phyloP scores from a whole-genome alignment of 2,113 vertebrate genomes.

The Sigmodon hispidus region DNA sequence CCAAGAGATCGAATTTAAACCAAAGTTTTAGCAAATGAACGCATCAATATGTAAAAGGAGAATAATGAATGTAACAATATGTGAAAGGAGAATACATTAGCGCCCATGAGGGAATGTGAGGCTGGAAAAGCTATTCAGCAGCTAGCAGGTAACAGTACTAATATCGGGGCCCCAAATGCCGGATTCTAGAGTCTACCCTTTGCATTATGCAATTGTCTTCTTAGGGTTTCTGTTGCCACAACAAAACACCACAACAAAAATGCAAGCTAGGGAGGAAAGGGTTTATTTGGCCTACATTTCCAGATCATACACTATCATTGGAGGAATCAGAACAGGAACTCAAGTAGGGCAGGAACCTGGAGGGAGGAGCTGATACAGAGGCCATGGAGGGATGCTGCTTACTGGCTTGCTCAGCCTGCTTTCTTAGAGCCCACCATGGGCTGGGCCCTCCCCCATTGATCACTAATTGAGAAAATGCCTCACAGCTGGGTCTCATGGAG shows the following conservation, averaged over 20 bases:
- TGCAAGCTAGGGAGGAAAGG: not conserved
- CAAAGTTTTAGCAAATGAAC: not conserved
- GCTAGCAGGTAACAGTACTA: not conserved
- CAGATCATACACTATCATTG: not conserved
- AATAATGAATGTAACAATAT: too few relatives aligned
- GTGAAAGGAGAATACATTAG: not conserved
- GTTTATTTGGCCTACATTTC: not conserved
- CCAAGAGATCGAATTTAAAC: not conserved
- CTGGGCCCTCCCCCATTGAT: not conserved
- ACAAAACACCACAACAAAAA: not conserved
- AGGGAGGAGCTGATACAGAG: not conserved
- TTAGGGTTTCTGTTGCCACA: not conserved
- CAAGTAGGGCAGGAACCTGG: not conserved
- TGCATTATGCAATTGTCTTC: not conserved
- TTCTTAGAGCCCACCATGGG: not conserved
- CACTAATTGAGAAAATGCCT: not conserved
- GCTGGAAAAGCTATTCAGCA: not conserved
- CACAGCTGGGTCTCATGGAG: not conserved
- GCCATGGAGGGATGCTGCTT: not conserved
- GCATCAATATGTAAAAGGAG: not conserved
- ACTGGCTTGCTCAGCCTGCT: not conserved
- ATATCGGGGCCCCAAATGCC: not conserved
- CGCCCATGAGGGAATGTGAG: not conserved
- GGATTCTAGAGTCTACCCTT: not conserved
- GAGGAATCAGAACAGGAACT: not conserved